A percentile compares a stretch with the other conserved stretches of the same genome.
These are phyloP conservation scores for Gryllus bimaculatus DNA, from an alignment of 1,140 invertebrate genomes.

Conservation along the genomic window DNA sequence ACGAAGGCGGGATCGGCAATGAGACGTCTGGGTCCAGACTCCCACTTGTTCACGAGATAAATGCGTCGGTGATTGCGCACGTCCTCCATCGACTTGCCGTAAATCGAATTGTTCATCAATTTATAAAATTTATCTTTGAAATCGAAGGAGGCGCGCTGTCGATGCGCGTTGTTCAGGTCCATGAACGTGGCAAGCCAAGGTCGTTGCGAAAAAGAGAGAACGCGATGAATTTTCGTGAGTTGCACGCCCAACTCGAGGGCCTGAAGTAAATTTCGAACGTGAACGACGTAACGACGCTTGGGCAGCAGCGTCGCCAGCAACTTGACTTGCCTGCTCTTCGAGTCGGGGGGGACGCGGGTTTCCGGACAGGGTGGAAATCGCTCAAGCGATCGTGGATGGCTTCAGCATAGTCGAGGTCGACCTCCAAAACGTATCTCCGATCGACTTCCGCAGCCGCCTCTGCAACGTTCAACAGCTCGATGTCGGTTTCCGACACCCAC, in stretches of 20 bases:
- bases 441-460: too few relatives aligned
- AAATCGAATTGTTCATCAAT: background rate
- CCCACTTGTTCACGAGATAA: too few relatives aligned
- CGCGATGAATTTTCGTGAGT: conserved; percentile 30
- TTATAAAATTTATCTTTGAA: background rate
- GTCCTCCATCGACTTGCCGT: background rate
- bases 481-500: too few relatives aligned
- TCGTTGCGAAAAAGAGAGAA: conserved; percentile 32
- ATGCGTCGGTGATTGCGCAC: too few relatives aligned
- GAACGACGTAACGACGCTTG: conserved; percentile 33
- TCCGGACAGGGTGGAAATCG: background rate
- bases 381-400: background rate
- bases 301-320: conserved; percentile 24
- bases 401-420: background rate
- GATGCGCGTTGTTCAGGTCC: conserved; percentile 29
- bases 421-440: background rate
- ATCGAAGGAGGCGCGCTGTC: background rate
- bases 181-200: conserved; percentile 33
- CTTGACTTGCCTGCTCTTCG: conserved; percentile 18
- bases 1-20: too few relatives aligned
- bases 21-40: too few relatives aligned
- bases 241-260: conserved; percentile 29
- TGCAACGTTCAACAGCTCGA: too few relatives aligned
- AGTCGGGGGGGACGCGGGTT: background rate
- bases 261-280: conserved; percentile 31